Base-by-base conservation (phyloP, 2,113 vertebrate species). In the Lagopus leucura region DNA sequence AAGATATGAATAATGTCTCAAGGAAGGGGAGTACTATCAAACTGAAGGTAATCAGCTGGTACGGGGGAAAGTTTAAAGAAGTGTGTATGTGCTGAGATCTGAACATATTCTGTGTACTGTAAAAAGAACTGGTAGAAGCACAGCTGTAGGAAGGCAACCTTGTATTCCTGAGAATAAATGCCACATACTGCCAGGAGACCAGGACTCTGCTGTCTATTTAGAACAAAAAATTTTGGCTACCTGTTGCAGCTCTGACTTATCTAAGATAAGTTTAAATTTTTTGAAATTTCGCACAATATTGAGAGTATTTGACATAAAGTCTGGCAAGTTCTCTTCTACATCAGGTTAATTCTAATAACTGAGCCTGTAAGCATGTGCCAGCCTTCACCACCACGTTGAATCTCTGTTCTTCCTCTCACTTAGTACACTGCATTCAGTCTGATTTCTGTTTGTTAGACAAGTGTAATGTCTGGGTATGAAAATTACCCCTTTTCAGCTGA, bases 381-480 rank as follows among this genome's bases (percentile, higher is more conserved):
- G 63, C 67, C 87, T 92, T 87, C 66, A 73, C 30, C 61, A 42
- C 17, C 32, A 24, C 0, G 0, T 13, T 55, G 64, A 76, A 66
- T 63, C 4, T 2, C 58, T 55, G 45, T 19, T 89, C 71, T 60
- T 85, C 54, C 38, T 76, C 71, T 76, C 54, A 45, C 20, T 48
- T 58, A 82, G 32, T n/a, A 52, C 20, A 61, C 15, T 25, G 47
- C 54, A 32, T 45, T 82, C 71, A 25, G 3, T 57, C 72, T 87
- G 24, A 89, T 87, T 87, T 79, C 81, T 87, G 28, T 66, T 82
- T 92, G 34, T 61, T 70, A 94, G 66, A 73, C 58, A 85, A 92
- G 58, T 66, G 40, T 34, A 79, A 64, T 80, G 7, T 12, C 58
- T 16, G 24, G 54, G 10, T 63, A 87, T 79, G 78, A 76, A 95